phyloP scores from a whole-genome alignment of 1,140 invertebrate species.

The Drosophila arawakana region DNA sequence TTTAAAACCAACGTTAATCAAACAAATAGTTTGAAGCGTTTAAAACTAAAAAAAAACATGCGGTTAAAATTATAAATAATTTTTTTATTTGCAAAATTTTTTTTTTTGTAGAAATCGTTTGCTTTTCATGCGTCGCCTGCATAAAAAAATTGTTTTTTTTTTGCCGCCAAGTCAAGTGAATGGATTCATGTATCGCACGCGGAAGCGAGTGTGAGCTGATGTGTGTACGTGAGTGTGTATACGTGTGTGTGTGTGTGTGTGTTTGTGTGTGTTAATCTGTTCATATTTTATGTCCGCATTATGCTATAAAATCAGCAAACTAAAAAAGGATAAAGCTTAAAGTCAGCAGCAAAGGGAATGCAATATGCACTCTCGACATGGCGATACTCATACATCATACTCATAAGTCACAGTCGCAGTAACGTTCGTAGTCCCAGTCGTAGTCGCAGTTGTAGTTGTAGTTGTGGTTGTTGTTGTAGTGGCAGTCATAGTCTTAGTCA shows the following conservation, averaged over 20 bases:
- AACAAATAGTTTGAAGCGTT: no score
- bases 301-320: conserved; percentile 70
- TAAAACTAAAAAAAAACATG: no score
- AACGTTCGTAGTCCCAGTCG: conserved; percentile 1
- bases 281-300: conserved; percentile 68
- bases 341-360: conserved; percentile 21
- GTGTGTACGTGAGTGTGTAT: neutral
- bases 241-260: conserved; percentile 4
- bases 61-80: no score
- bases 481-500: neutral
- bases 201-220: neutral
- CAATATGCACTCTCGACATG: conserved; percentile 24
- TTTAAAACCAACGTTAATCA: no score
- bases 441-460: conserved; percentile 11
- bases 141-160: neutral
- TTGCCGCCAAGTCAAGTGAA: conserved; percentile 4
- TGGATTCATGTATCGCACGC: conserved; percentile 10
- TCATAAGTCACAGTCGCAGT: neutral
- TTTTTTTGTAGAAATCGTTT: neutral
- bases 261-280: conserved; percentile 57
- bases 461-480: conserved; percentile 13
- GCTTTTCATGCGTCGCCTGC: conserved; percentile 44
- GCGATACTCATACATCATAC: neutral
- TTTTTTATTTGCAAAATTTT: neutral
- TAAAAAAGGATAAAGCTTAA: conserved; percentile 43